Evolutionary conservation across 2,888 invertebrate genomes (phyloP).

Genomic region (Isotomurus palustris): DNA sequence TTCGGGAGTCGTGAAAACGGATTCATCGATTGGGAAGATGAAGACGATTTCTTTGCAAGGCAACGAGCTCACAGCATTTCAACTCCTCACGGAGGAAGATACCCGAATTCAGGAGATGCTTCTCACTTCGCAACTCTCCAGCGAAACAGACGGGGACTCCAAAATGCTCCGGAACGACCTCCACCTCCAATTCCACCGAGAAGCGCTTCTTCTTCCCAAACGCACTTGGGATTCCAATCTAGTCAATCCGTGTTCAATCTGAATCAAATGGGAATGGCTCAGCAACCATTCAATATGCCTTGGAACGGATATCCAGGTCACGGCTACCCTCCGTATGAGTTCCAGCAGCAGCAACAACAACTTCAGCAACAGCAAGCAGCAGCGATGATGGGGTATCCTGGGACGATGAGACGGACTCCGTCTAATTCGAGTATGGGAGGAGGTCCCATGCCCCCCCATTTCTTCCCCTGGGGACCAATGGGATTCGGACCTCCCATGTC

Average conservation of each 20-base stretch:
- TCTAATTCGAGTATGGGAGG: slow-evolving; percentile 40
- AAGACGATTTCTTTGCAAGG: slow-evolving; percentile 45
- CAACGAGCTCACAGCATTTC: slow-evolving; percentile 52
- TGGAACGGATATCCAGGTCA: slow-evolving; percentile 34
- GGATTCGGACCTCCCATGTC: slow-evolving; percentile 34
- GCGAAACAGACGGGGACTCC: slow-evolving; percentile 18
- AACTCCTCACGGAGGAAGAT: slow-evolving; percentile 35
- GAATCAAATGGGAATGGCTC: slow-evolving; percentile 31
- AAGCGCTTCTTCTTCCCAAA: slow-evolving; percentile 22
- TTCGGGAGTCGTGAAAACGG: slow-evolving; percentile 50
- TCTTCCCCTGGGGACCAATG: slow-evolving; percentile 34
- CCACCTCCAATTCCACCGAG: slow-evolving; percentile 42
- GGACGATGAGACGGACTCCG: slow-evolving; percentile 38
- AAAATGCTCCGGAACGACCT: slow-evolving; percentile 33
- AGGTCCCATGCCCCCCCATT: slow-evolving; percentile 19
- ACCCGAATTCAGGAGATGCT: slow-evolving; percentile 34
- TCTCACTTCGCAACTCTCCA: slow-evolving; percentile 44
- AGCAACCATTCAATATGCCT: slow-evolving; percentile 24
- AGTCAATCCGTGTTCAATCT: slow-evolving; percentile 43
- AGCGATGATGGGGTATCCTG: slow-evolving; percentile 33
- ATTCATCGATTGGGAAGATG: slow-evolving; percentile 53
- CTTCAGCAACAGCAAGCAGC: slow-evolving; percentile 23
- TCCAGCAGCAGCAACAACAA: slow-evolving; percentile 10
- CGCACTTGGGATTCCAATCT: slow-evolving; percentile 28
- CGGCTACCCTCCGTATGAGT: slow-evolving; percentile 26